Evolutionary conservation across 37 sponge, comb jelly and placozoan genomes (phyloP), one percentile per base, ranked within the genome.

Genomic region (Hormiphora californensis): DNA sequence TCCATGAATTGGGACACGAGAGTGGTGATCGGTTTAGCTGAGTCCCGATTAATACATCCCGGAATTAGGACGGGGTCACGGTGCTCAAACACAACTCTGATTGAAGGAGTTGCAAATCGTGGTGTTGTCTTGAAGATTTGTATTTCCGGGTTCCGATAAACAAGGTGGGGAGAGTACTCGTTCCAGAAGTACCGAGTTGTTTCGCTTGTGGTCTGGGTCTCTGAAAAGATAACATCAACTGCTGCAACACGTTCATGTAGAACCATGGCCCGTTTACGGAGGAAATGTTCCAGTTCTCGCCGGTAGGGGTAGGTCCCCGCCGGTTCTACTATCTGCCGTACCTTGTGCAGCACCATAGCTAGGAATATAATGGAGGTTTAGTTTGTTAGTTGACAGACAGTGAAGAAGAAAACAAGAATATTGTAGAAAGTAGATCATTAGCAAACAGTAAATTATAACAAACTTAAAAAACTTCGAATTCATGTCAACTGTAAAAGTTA

Each of bases 251-350:
- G 21, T 3, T 73, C 46, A 46, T 39, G 41, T 7, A 73, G 46
- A 1, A 73, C 1, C 81, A 73, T 73, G 25, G 81, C 81, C 7
- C 81, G 81, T 46, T 73, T 73, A 27, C 81, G 41, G 81, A 73
- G 81, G 81, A 73, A 73, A 25, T 41, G 44, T 9, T 73, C 81
- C 81, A 73, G 81, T 2, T 27, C 40, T 19, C 81, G 41, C 2
- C 81, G 81, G 46, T 73, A 73, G 5, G 81, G 81, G 81, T 73
- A 73, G 46, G 38, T 73, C n/a, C 81, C 81, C 44, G 40, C 12
- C 0, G 81, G 81, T 25, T 27, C 36, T 25, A 33, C 81, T 4
- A 73, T 73, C 21, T 46, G 81, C 22, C 81, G 41, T 30, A 73
- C 81, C 25, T n/a, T 73, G 68, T 34, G 35, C 15, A 67, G 38